Conservation (phyloP, 2,888 invertebrate species). For the Latrodectus hesperus region DNA sequence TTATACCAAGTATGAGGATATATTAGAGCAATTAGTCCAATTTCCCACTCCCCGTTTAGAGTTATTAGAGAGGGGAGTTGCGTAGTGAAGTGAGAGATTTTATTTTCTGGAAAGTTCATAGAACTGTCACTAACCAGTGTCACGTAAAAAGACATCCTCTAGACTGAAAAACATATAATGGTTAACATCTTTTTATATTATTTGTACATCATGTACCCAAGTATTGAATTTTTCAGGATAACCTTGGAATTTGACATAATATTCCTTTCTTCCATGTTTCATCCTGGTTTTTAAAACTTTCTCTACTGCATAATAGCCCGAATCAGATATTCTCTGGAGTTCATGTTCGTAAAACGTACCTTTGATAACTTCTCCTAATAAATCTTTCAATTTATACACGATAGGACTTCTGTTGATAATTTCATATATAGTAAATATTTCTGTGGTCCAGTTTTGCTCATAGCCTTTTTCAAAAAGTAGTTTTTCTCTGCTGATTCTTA, state of each 20-base stretch:
- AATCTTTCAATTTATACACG: slow-evolving; percentile 36
- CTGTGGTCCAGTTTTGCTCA: slow-evolving; percentile 50
- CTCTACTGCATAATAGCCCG: slow-evolving; percentile 36
- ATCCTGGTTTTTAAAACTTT: slow-evolving; percentile 39
- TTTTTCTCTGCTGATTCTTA: slow-evolving; percentile 46
- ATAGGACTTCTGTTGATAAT: background rate
- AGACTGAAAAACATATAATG: background rate
- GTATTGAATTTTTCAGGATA: slow-evolving; percentile 49
- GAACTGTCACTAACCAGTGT: slow-evolving; percentile 71
- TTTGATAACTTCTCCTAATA: slow-evolving; percentile 21
- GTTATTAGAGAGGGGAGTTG: slow-evolving; percentile 70
- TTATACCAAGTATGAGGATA: slow-evolving; percentile 61
- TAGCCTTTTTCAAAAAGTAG: slow-evolving; percentile 63
- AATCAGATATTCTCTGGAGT: slow-evolving; percentile 33
- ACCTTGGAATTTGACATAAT: slow-evolving; percentile 40
- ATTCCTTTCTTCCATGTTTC: slow-evolving; percentile 12
- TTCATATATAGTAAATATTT: slow-evolving; percentile 42
- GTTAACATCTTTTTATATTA: slow-evolving; percentile 9
- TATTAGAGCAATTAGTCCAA: slow-evolving; percentile 71
- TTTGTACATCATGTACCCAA: slow-evolving; percentile 24
- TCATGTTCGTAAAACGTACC: slow-evolving; percentile 44
- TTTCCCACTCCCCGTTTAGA: slow-evolving; percentile 71
- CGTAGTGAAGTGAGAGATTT: slow-evolving; percentile 71
- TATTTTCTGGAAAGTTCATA: slow-evolving; percentile 71
- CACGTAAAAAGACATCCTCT: slow-evolving; percentile 65